Evolutionary conservation across 2,888 invertebrate genomes (phyloP), one percentile per base, ranked within the genome.

Genomic region (Netelia fuscicornis): DNA sequence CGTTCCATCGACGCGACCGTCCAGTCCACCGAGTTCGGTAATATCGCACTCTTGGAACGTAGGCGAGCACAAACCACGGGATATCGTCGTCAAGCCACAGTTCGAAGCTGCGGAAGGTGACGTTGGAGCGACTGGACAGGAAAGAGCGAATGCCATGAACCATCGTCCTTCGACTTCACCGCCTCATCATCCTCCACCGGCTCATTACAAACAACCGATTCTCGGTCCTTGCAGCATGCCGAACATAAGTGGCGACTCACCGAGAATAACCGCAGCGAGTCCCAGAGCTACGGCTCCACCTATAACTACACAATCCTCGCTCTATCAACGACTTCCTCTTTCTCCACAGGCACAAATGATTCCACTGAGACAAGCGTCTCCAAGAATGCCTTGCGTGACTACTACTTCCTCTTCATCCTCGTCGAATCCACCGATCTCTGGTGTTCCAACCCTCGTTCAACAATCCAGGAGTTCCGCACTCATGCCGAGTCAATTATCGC

Each of bases 41-140:
- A 95, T 96, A n/a, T 92, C 94, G 78, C 95, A 96, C 75, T 95
- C 95, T 1, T 95, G 95, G 95, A 94, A 94, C 20, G 87, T 95
- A 76, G 93, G 93, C 20, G 95, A 95, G 86, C 94, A 94, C 68
- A 95, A 95, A 89, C 95, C 72, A 64, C 23, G 79, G 64, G 0
- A 52, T 93, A 58, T 88, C 0, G 88, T 89, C 0, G 82, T 79
- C 89, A 91, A 60, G 85, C 86, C 68, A 0, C 90, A 88, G 54
- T 78, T 88, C 1, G 92, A 93, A 1, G 86, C 89, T 0, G 84
- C 87, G 0, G 92, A 92, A 2, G 80, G 89, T 1, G 88, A 85
- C 8, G 87, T 87, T 0, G 89, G 78, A 5, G 87, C 88, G 0
- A 82, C 89, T 6, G 65, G 90, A 44, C 89, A 90, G 1, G 91